Evolutionary conservation across 2,113 vertebrate genomes (phyloP).

Genomic region (Acrocephalus kingi): DNA sequence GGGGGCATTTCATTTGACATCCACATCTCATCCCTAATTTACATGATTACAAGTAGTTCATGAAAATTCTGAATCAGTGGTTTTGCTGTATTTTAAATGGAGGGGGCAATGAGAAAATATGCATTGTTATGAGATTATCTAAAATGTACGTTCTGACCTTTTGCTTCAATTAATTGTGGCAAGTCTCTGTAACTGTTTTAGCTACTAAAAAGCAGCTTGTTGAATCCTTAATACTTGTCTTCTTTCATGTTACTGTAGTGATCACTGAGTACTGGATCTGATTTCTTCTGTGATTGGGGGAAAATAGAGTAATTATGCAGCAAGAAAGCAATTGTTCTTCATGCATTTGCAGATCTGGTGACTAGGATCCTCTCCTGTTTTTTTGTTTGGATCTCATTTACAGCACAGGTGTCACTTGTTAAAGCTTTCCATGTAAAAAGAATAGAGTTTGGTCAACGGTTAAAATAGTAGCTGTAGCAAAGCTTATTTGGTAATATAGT

Average conservation of each 20-base stretch:
- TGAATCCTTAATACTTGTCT: conserved; percentile 24
- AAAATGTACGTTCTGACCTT: conserved; percentile 3
- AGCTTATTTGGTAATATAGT: conserved; percentile 45
- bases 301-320: not conserved
- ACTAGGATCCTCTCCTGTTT: not conserved
- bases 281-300: conserved; percentile 25
- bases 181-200: not conserved
- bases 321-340: conserved; percentile 6
- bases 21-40: conserved; percentile 41
- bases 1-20: conserved; percentile 39
- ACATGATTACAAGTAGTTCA: conserved; percentile 42
- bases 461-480: conserved; percentile 31
- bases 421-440: conserved; percentile 30
- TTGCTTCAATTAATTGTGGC: conserved; percentile 55
- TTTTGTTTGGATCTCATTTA: conserved; percentile 21
- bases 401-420: not conserved
- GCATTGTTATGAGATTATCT: conserved; percentile 11
- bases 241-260: not conserved
- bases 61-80: conserved; percentile 40
- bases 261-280: not conserved
- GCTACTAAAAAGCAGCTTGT: conserved; percentile 17
- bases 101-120: not conserved
- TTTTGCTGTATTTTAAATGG: conserved; percentile 36
- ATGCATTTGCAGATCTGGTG: not conserved
- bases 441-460: not conserved